Percentiles rank a stretch among this genome's conserved stretches.
Conservation (phyloP, 2,888 invertebrate species). For the Cryptocephalus primarius region DNA sequence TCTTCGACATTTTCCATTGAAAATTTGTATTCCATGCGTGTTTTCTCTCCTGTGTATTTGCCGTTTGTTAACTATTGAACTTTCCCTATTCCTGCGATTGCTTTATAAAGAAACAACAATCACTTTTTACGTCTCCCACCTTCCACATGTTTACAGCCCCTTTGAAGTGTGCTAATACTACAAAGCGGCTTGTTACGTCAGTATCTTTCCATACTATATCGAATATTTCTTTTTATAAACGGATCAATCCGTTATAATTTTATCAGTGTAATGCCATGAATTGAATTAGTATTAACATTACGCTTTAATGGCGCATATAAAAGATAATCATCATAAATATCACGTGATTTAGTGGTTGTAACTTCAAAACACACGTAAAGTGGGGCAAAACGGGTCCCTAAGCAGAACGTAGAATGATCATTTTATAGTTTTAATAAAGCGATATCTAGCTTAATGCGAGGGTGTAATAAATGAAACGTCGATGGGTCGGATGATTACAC, state of each 20-base stretch:
- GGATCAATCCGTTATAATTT: too few relatives aligned
- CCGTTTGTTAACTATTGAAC: constrained; percentile 29
- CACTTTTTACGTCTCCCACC: constrained; percentile 18
- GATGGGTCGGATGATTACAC: constrained; percentile 24
- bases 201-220: too few relatives aligned
- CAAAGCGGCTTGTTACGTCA: too few relatives aligned
- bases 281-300: too few relatives aligned
- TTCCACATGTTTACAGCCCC: neutral
- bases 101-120: constrained; percentile 22
- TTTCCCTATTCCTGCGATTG: constrained; percentile 24
- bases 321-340: too few relatives aligned
- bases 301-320: too few relatives aligned
- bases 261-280: too few relatives aligned
- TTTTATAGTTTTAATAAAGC: constrained; percentile 32
- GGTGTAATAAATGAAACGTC: constrained; percentile 25
- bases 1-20: too few relatives aligned
- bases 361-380: neutral
- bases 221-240: too few relatives aligned
- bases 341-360: too few relatives aligned
- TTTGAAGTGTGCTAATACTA: too few relatives aligned
- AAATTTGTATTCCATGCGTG: too few relatives aligned
- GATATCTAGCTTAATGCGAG: constrained; percentile 24
- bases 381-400: constrained; percentile 5
- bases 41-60: constrained; percentile 25
- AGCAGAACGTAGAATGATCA: constrained; percentile 22